Evolutionary conservation across 1,140 invertebrate genomes (phyloP).

Genomic region (Lordiphosa collinella): DNA sequence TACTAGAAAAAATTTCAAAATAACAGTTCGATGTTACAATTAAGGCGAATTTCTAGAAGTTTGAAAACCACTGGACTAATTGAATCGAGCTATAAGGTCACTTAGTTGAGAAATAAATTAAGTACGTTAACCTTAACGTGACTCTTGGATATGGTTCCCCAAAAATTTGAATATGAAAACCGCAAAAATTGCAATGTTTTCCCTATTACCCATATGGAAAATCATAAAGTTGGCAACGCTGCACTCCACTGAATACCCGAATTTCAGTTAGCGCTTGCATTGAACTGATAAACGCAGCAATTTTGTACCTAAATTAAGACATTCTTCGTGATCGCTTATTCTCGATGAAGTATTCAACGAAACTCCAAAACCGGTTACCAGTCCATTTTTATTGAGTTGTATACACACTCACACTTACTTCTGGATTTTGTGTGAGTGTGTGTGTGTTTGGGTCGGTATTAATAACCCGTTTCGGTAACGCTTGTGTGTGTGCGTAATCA

Average conservation of each 20-base stretch:
- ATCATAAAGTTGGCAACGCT: no score
- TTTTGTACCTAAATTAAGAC: conserved; percentile 16
- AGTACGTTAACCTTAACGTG: no score
- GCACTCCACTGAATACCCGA: not conserved
- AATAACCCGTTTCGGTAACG: conserved; percentile 5
- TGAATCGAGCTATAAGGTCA: no score
- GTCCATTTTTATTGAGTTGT: conserved; percentile 18
- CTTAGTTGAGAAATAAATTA: no score
- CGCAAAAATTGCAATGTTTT: no score
- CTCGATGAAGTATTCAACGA: conserved; percentile 17
- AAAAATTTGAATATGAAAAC: no score
- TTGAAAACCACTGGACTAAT: no score
- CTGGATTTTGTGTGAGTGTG: not conserved
- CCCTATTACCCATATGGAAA: no score
- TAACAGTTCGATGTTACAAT: no score
- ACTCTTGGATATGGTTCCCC: no score
- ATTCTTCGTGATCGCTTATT: conserved; percentile 16
- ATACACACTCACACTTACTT: conserved; percentile 8
- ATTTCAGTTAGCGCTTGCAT: not conserved
- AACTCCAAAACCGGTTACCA: conserved; percentile 8
- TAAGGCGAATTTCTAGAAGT: no score
- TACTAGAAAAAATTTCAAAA: no score
- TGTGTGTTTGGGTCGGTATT: conserved; percentile 2
- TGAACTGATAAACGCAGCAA: conserved; percentile 13
- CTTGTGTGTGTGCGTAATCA: not conserved